Evolutionary conservation across 2,888 invertebrate genomes (phyloP).

Genomic region (Cryptocheilus praepositus): DNA sequence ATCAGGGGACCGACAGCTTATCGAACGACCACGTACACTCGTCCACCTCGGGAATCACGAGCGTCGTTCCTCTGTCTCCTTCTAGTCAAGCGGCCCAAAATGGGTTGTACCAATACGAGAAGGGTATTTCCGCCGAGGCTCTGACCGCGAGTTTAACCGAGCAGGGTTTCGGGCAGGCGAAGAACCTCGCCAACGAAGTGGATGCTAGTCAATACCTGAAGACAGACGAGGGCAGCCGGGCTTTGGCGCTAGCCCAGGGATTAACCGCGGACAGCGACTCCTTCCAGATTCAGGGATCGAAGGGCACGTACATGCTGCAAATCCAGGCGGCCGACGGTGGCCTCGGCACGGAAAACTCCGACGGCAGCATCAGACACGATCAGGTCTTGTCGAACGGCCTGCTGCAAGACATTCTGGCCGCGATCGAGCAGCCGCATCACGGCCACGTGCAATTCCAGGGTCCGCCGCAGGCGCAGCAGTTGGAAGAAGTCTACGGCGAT

Average conservation of each 20-base stretch:
- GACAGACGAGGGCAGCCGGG: constrained; percentile 62
- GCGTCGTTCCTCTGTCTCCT: constrained; percentile 26
- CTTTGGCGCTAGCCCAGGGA: constrained; percentile 63
- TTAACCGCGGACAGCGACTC: constrained; percentile 60
- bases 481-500: constrained; percentile 56
- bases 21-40: constrained; percentile 39
- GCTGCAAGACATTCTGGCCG: constrained; percentile 87
- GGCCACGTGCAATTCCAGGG: constrained; percentile 62
- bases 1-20: constrained; percentile 22
- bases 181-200: constrained; percentile 58
- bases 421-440: constrained; percentile 83
- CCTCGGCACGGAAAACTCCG: constrained; percentile 74
- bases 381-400: constrained; percentile 87
- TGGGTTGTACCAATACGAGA: constrained; percentile 39
- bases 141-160: constrained; percentile 61
- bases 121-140: constrained; percentile 56
- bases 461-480: constrained; percentile 52
- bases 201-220: constrained; percentile 64
- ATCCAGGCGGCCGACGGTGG: constrained; percentile 83
- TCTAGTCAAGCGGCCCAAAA: constrained; percentile 40
- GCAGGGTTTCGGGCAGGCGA: constrained; percentile 59
- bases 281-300: constrained; percentile 75
- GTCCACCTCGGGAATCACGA: constrained; percentile 33
- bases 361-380: constrained; percentile 81
- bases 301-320: constrained; percentile 84